Conservation (phyloP, 2,113 vertebrate genomes). For the Ammospiza nelsoni region DNA sequence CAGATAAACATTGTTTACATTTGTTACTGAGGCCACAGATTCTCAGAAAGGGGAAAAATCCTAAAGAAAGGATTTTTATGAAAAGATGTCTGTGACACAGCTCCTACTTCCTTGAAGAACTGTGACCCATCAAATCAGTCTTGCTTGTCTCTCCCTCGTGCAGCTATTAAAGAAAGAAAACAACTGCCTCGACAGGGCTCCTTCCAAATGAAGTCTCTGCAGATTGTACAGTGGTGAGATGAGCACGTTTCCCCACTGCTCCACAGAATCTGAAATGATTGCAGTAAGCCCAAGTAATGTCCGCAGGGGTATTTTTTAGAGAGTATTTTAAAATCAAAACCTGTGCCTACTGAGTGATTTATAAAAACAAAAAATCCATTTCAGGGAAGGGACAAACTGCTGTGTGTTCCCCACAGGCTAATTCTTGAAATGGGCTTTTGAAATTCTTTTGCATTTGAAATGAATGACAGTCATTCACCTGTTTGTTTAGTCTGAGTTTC, state of each 20-base stretch:
- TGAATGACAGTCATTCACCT: not conserved
- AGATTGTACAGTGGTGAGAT: not conserved
- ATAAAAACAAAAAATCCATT: slow-evolving; percentile 29
- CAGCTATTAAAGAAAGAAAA: slow-evolving; percentile 1
- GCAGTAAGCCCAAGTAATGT: not conserved
- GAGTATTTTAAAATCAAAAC: slow-evolving; percentile 46
- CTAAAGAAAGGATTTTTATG: no score
- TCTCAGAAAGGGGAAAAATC: no score
- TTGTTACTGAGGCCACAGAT: no score
- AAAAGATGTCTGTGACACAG: not conserved
- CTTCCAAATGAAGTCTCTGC: slow-evolving; percentile 22
- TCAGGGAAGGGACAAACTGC: slow-evolving; percentile 25
- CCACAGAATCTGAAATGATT: slow-evolving; percentile 36
- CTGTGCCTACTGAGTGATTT: not conserved
- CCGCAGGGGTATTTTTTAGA: not conserved
- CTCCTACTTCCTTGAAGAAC: not conserved
- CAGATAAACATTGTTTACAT: no score
- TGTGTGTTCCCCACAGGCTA: not conserved
- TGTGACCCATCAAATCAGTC: not conserved
- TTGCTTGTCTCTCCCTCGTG: not conserved
- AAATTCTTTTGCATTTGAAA: slow-evolving; percentile 39
- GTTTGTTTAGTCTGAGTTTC: slow-evolving; percentile 28
- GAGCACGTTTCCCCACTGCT: not conserved
- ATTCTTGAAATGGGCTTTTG: slow-evolving; percentile 43
- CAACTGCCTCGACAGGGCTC: not conserved